Evolutionary conservation across 2,888 invertebrate species (phyloP).

Genomic region (Netelia melanura): DNA sequence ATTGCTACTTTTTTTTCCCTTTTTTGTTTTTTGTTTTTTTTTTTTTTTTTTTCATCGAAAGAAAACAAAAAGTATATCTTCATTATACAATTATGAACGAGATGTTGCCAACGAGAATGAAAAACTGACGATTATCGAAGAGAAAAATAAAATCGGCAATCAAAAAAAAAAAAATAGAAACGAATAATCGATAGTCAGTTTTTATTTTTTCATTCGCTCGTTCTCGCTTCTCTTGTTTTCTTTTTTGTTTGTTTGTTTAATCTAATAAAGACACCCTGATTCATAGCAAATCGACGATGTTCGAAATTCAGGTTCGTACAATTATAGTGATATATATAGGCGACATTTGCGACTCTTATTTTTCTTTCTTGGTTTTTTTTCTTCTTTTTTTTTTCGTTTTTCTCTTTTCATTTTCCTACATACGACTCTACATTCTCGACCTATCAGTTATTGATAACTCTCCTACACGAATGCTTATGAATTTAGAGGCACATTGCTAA

Average conservation of each 20-base stretch:
- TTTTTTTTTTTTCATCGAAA: not conserved
- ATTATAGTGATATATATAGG: slow-evolving; percentile 24
- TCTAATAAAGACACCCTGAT: slow-evolving; percentile 37
- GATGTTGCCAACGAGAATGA: not conserved
- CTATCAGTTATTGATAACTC: slow-evolving; percentile 75
- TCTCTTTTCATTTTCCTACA: slow-evolving; percentile 5
- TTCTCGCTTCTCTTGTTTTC: slow-evolving; percentile 1
- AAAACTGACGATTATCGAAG: not conserved
- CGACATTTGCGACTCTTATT: slow-evolving; percentile 26
- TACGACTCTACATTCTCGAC: slow-evolving; percentile 67
- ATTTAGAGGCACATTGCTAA: slow-evolving; percentile 84
- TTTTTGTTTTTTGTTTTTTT: not conserved
- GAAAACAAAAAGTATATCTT: not conserved
- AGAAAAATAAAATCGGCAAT: not conserved
- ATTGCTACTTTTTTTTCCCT: too few species aligned
- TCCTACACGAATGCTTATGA: slow-evolving; percentile 82
- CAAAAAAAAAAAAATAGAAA: slow-evolving; percentile 4
- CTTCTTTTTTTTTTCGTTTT: not conserved
- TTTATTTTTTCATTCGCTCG: not conserved
- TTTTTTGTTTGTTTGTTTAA: not conserved
- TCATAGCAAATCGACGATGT: slow-evolving; percentile 51
- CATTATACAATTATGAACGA: slow-evolving; percentile 4
- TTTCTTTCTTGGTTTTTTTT: not conserved
- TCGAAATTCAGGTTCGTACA: slow-evolving; percentile 57
- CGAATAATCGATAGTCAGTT: slow-evolving; percentile 16